These are phyloP conservation scores for Napeogenes inachia DNA, from an alignment of 2,888 invertebrate genomes.

Conservation along the genomic window DNA sequence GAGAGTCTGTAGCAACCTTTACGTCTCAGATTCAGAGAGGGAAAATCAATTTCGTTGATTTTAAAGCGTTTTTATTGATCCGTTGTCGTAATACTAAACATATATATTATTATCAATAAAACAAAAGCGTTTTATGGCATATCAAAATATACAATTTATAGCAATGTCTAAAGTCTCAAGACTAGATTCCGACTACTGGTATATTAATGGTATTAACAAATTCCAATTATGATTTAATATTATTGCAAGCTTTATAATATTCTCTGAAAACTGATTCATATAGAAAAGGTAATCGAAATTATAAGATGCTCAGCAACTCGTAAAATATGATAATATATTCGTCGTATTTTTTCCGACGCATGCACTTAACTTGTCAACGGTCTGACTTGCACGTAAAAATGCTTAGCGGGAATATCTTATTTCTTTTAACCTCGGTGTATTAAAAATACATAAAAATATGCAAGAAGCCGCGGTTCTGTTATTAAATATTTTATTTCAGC, in stretches of 20 bases:
- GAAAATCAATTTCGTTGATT: no score
- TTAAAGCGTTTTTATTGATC: no score
- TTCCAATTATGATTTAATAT: background rate
- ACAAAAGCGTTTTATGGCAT: no score
- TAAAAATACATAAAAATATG: no score
- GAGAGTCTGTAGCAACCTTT: no score
- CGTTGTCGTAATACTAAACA: no score
- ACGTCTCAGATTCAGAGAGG: no score
- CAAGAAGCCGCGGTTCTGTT: no score
- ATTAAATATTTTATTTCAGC: no score
- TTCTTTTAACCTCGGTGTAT: no score
- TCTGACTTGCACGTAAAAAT: background rate
- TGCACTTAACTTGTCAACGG: conserved; percentile 15
- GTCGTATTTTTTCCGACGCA: conserved; percentile 10
- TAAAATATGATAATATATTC: conserved; percentile 12
- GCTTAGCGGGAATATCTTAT: background rate
- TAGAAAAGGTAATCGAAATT: background rate
- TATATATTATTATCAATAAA: no score
- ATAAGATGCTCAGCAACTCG: conserved; percentile 1
- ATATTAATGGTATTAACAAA: background rate
- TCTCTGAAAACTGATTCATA: background rate
- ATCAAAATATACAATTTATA: background rate
- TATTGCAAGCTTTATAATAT: background rate
- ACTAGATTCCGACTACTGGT: background rate
- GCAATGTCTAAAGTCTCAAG: background rate